These are phyloP conservation scores for Brachionus rubens DNA, from an alignment of 1,140 invertebrate genomes.

Conservation along the genomic window DNA sequence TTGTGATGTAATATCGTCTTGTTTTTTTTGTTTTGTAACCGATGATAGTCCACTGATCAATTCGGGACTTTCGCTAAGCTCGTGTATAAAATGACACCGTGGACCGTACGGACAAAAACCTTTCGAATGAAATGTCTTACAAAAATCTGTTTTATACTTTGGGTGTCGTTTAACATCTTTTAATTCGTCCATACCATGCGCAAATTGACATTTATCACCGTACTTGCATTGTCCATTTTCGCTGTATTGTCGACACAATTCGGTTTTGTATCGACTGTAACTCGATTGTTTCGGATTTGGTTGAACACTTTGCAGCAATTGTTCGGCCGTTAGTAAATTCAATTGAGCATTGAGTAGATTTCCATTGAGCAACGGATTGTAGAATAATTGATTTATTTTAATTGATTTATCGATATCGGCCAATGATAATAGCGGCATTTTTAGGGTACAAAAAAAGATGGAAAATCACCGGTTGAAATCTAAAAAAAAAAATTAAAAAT, in stretches of 20 bases:
- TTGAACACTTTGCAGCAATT: neutral
- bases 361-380: too few species aligned
- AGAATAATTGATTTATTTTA: too few species aligned
- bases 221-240: constrained; percentile 50
- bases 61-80: neutral
- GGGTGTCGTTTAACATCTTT: constrained; percentile 49
- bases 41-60: neutral
- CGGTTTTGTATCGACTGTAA: constrained; percentile 50
- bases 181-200: constrained; percentile 50
- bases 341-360: neutral
- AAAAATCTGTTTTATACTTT: constrained; percentile 52
- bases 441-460: too few species aligned
- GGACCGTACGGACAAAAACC: constrained; percentile 51
- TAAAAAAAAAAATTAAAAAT: too few species aligned
- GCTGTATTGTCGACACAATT: constrained; percentile 50
- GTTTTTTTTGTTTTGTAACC: neutral
- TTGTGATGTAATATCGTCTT: neutral
- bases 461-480: too few species aligned
- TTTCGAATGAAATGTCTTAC: constrained; percentile 49
- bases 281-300: neutral
- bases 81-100: constrained; percentile 50
- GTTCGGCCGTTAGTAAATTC: neutral
- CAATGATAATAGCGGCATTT: too few species aligned
- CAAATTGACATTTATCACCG: constrained; percentile 51
- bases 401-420: too few species aligned